Evolutionary conservation across 2,113 vertebrate species (phyloP).

Genomic region (Phaethon lepturus): DNA sequence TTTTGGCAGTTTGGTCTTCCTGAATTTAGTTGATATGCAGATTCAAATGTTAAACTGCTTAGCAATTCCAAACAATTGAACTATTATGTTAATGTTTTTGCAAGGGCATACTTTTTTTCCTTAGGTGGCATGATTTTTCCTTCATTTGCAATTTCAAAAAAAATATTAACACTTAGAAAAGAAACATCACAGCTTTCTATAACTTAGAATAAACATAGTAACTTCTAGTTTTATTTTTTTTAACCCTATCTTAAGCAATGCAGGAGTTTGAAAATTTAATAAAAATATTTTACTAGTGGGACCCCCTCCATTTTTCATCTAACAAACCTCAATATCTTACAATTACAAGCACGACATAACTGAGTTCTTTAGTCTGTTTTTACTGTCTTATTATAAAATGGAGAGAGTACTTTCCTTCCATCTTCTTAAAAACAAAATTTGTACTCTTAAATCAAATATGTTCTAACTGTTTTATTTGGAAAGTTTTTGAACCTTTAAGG

Average conservation of each 20-base stretch:
- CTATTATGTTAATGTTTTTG: not conserved
- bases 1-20: not conserved
- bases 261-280: not conserved
- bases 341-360: not conserved
- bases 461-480: not conserved
- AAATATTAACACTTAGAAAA: not conserved
- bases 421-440: not conserved
- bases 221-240: not conserved
- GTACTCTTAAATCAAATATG: not conserved
- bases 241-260: not conserved
- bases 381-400: not conserved
- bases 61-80: not conserved
- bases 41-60: not conserved
- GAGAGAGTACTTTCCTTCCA: not conserved
- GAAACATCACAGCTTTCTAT: not conserved
- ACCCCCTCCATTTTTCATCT: fast-evolving
- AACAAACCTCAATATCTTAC: not conserved
- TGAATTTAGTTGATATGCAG: not conserved
- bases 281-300: not conserved
- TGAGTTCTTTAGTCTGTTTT: not conserved
- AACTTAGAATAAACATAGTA: not conserved
- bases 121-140: not conserved
- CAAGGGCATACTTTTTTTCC: not conserved
- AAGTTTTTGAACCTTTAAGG: not conserved
- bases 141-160: not conserved